phyloP scores from a whole-genome alignment of 2,888 invertebrate species.

The Smittia sp. region DNA sequence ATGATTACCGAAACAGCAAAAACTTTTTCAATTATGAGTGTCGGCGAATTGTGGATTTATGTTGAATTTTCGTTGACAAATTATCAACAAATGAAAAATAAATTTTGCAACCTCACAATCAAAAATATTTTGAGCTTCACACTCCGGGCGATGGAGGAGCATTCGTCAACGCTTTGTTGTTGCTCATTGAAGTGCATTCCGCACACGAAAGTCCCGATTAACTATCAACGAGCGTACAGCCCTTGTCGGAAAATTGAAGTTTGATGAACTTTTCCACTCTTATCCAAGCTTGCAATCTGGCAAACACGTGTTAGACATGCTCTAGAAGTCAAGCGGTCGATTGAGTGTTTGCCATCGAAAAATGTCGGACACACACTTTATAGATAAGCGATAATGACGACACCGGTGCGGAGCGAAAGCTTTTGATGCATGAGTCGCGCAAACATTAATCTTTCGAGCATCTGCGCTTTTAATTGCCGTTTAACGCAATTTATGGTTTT shows the following conservation, averaged over 20 bases:
- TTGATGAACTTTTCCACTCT: too few relatives aligned
- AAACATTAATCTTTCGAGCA: conserved; percentile 30
- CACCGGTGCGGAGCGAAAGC: neutral
- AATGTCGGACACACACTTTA: neutral
- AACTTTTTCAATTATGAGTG: conserved; percentile 19
- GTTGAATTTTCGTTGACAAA: conserved; percentile 8
- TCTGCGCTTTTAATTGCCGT: conserved; percentile 34
- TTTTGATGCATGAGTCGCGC: neutral
- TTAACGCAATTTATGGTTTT: conserved; percentile 31
- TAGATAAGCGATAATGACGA: neutral
- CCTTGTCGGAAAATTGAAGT: too few relatives aligned
- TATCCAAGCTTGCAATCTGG: neutral
- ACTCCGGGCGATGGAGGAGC: too few relatives aligned
- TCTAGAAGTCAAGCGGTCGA: neutral
- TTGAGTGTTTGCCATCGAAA: neutral
- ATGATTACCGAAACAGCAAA: neutral
- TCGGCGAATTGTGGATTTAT: conserved; percentile 14
- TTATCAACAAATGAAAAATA: neutral
- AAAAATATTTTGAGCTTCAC: too few relatives aligned
- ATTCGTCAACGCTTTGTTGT: too few relatives aligned
- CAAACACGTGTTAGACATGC: neutral
- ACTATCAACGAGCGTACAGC: too few relatives aligned
- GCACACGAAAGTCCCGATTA: too few relatives aligned
- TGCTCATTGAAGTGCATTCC: too few relatives aligned
- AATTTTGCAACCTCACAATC: conserved; percentile 5